Base-by-base conservation (phyloP, 2,888 invertebrate species). In the Silvanus unidentatus region DNA sequence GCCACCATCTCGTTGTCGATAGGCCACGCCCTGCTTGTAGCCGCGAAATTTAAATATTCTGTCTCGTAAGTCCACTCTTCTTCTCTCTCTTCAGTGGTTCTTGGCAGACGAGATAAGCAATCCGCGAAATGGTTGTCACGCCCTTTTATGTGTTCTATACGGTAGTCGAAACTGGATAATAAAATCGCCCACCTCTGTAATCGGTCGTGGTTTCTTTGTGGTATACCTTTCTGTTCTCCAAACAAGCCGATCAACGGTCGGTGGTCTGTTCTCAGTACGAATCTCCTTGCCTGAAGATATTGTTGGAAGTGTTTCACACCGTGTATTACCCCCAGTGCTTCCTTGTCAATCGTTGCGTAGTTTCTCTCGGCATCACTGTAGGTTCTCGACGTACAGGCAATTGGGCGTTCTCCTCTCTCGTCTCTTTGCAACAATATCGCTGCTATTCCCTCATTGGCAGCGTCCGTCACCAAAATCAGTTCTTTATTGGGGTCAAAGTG, bases 261-360 rank as follows among this genome's bases (percentile, higher is more conserved):
- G 27, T 46, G 42, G 11, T 46, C 46, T 9, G 38, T 44, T 35
- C 30, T 40, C 9, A 47, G 15, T 14, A 32, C 36, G 15, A 41
- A 44, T 16, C 57, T 47, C 10, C 49, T 55, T 6, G 63, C 63
- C 12, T 52, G 34, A 30, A 68, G 50, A 55, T 66, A 68, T 43
- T 66, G 62, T 45, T 61, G 55, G 47, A 64, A 65, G 40, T 61
- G 63, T n/a, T 46, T 45, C 1, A 60, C 53, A 1, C 57, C 60
- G 53, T 55, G 66, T 42, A 52, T 57, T 49, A 66, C 66, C n/a
- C 62, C 61, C 40, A 63, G 49, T 1, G 61, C 62, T 45, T 65
- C 63, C 27, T 50, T 54, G 12, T 43, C 28, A 9, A 37, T 13
- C 4, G 37, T 32, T 6, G 41, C 9, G 14, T 37, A 40, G 2